Evolutionary conservation across 53 echinoderm and acorn worm species (phyloP).

Genomic region (Hippasteria phrygiana): DNA sequence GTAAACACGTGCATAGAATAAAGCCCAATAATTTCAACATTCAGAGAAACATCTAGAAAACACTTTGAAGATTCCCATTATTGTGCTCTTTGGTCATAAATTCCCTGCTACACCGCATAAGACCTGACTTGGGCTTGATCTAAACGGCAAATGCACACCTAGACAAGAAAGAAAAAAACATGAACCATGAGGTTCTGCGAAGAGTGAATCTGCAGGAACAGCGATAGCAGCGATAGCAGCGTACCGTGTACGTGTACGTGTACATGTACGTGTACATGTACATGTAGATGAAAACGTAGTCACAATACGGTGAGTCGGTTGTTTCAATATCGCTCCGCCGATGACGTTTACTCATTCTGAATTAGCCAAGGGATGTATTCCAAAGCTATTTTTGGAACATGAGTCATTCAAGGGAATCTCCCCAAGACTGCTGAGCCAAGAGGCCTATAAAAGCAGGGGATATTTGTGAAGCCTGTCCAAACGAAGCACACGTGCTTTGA

Average conservation of each 20-base stretch:
- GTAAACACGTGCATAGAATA: background rate
- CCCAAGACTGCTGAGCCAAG: background rate
- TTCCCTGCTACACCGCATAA: too few species aligned
- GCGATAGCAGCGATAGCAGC: too few species aligned
- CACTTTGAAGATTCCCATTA: too few species aligned
- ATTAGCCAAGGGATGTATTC: background rate
- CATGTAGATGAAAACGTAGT: background rate
- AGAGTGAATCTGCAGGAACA: too few species aligned
- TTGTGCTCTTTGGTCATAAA: too few species aligned
- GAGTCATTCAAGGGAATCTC: background rate
- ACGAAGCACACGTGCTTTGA: too few species aligned
- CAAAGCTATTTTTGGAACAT: background rate
- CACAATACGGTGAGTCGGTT: background rate
- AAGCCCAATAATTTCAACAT: background rate
- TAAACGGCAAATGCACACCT: too few species aligned
- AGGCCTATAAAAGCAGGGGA: background rate
- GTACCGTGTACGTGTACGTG: too few species aligned
- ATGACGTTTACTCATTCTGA: background rate
- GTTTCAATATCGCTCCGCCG: constrained; percentile 2
- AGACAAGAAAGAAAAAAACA: too few species aligned
- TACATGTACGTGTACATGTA: background rate
- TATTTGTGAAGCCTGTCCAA: background rate
- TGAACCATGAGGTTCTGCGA: too few species aligned
- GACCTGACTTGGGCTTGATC: too few species aligned
- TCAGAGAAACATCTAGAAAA: background rate